A percentile compares a stretch with the other conserved stretches of the same genome.
Evolutionary conservation across 2,113 vertebrate genomes (phyloP).

Genomic region (Prionailurus viverrinus): DNA sequence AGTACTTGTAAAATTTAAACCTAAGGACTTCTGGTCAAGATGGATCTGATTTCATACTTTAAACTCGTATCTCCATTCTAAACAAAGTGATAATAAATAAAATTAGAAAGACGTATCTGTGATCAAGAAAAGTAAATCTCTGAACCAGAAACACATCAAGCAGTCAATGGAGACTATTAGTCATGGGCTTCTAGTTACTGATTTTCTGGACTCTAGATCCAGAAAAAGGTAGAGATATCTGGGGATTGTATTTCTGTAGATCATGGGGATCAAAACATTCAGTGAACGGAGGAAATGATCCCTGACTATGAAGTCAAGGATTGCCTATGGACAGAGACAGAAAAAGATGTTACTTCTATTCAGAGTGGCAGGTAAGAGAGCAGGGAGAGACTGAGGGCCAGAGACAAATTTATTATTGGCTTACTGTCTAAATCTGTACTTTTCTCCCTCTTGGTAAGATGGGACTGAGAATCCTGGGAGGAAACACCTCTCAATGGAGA

Average conservation of each 20-base stretch:
- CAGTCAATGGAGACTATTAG: neutral
- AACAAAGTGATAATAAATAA: conserved; percentile 22
- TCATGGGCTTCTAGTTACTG: conserved; percentile 1
- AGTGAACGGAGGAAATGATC: conserved; percentile 10
- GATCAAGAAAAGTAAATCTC: conserved; percentile 37
- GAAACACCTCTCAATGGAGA: neutral
- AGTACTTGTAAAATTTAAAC: conserved; percentile 52
- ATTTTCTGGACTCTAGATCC: neutral
- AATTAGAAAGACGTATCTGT: conserved; percentile 8
- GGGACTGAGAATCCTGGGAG: conserved; percentile 2
- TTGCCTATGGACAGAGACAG: conserved; percentile 28
- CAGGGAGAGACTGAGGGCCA: neutral
- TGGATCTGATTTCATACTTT: conserved; percentile 50
- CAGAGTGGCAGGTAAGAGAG: conserved; percentile 24
- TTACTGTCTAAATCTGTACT: conserved; percentile 50
- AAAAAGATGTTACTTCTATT: conserved; percentile 33
- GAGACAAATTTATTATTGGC: conserved; percentile 24
- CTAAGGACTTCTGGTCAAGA: conserved; percentile 1
- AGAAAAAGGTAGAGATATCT: conserved; percentile 4
- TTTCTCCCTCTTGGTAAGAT: neutral
- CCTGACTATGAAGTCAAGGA: conserved; percentile 10
- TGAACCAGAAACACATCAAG: conserved; percentile 48
- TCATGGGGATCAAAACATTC: conserved; percentile 28
- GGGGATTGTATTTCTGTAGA: conserved; percentile 45
- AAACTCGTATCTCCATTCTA: conserved; percentile 42